Conservation (phyloP, 2,888 invertebrate genomes). For the Drosophila macrospina region DNA sequence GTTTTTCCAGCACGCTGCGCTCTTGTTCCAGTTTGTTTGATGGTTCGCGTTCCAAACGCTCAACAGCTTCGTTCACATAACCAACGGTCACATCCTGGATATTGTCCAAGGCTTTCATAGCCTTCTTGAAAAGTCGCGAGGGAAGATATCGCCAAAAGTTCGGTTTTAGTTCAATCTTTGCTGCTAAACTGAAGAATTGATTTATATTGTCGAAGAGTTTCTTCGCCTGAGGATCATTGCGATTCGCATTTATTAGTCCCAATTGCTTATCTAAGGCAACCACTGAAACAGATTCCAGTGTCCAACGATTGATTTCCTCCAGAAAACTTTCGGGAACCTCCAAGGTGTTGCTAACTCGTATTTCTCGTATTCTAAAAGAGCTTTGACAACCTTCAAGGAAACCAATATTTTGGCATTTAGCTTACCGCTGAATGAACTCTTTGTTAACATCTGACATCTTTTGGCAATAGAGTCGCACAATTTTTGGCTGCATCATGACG, state of each 20-base stretch:
- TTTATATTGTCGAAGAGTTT: slow-evolving; percentile 56
- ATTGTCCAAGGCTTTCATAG: slow-evolving; percentile 67
- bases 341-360: slow-evolving; percentile 68
- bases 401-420: accelerated
- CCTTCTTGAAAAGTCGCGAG: slow-evolving; percentile 48
- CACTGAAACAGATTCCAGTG: slow-evolving; percentile 86
- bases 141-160: slow-evolving; percentile 53
- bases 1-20: slow-evolving; percentile 88
- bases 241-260: slow-evolving; percentile 66
- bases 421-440: slow-evolving; percentile 70
- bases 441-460: slow-evolving; percentile 86
- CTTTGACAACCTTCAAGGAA: accelerated
- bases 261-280: slow-evolving; percentile 84
- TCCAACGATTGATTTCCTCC: slow-evolving; percentile 87
- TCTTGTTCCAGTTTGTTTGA: slow-evolving; percentile 62
- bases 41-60: slow-evolving; percentile 61
- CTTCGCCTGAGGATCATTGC: slow-evolving; percentile 59
- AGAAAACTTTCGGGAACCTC: slow-evolving; percentile 86
- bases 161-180: slow-evolving; percentile 56
- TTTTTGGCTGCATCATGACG: slow-evolving; percentile 88
- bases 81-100: slow-evolving; percentile 72
- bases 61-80: slow-evolving; percentile 83
- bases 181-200: slow-evolving; percentile 36
- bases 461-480: slow-evolving; percentile 86
- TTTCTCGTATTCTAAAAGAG: slow-evolving; percentile 51